Base-by-base conservation (phyloP, 2,888 invertebrate species). In the Balanococcus diminutus region DNA sequence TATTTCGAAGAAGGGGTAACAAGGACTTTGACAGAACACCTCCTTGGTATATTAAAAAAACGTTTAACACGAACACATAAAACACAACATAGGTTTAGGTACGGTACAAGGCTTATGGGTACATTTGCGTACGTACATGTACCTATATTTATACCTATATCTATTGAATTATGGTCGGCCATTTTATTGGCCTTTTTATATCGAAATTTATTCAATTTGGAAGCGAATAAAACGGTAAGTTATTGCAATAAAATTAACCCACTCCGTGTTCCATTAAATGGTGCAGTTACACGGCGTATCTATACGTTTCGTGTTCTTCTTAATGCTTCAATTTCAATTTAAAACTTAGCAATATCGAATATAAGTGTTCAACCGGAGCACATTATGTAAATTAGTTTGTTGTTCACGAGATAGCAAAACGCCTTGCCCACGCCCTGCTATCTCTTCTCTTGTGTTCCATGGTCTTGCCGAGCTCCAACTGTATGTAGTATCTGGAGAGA, bases 381-480 rank as follows among this genome's bases (percentile, higher is more conserved):
- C 84, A 84, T 84, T 84, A 84, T 84, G 84, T 84, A 84, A 84
- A 84, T 84, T 84, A 84, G 84, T 25, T 84, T 84, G 84, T 75
- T 84, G 75, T 84, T 75, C 67, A 39, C 36, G 39, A 84, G 84
- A 84, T 75, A 84, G 84, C 75, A 75, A 84, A 84, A 84, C 67
- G 72, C 39, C 84, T 42, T 46, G 84, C 84, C 84, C 75, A 84
- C 84, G 84, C 84, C 42, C 39, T 72, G 25, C n/a, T 72, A 39
- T 25, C 84, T 39, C 14, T 19, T n/a, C 4, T 11, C n/a, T 14
- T n/a, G n/a, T 3, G 46, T 16, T 46, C 46, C n/a, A 4, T 0
- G 46, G 42, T 42, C 42, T 42, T 14, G 11, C 42, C 14, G 14
- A 42, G 11, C 42, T 42, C 14, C 14, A 42, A 28, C 67, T n/a